Base-by-base conservation (phyloP, 2,888 invertebrate genomes). In the Megalurothrips usitatus region DNA sequence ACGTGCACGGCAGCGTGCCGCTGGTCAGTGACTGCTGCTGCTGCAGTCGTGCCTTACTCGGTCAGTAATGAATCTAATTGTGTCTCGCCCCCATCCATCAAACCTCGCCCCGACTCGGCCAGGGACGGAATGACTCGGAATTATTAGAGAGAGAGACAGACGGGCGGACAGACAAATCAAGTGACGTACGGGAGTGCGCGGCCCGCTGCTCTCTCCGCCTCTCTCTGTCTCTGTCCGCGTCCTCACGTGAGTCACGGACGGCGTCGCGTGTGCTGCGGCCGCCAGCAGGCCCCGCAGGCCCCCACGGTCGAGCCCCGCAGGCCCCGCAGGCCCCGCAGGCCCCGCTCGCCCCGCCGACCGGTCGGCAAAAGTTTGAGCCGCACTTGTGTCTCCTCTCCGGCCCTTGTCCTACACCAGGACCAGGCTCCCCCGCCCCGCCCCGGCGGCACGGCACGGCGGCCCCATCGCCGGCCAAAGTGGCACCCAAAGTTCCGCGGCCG, bases 31-130 rank as follows among this genome's bases (percentile, higher is more conserved):
- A 26, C 58, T 6, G 58, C 52, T 19, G 68, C 68, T 9, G 68
- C 58, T 19, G 58, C 58, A 12, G 34, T 43, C 34, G 23, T 26
- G 68, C 68, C 68, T 75, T 75, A 75, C 68, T 75, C 68, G 68
- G 68, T 75, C 68, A 75, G 68, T 75, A 75, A 75, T 75, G 68
- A 75, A 75, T 75, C 68, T 75, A 75, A 75, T 75, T 75, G 68
- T 75, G 68, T 75, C 68, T 75, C 68, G 68, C 23, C 23, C 34
- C 26, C 68, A 75, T 75, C 68, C 68, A 75, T 75, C 68, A 75
- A 75, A 75, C 68, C 68, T 26, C 26, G 58, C 14, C 17, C 58
- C n/a, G 58, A 43, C 34, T 43, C 34, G 34, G 34, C 34, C n/a
- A n/a, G n/a, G 52, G 52, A 58, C 14, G 58, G 17, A n/a, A 58